These are phyloP conservation scores for Platygyra sinensis DNA, from an alignment of 64 coral and sea anemone genomes.

Conservation along the genomic window DNA sequence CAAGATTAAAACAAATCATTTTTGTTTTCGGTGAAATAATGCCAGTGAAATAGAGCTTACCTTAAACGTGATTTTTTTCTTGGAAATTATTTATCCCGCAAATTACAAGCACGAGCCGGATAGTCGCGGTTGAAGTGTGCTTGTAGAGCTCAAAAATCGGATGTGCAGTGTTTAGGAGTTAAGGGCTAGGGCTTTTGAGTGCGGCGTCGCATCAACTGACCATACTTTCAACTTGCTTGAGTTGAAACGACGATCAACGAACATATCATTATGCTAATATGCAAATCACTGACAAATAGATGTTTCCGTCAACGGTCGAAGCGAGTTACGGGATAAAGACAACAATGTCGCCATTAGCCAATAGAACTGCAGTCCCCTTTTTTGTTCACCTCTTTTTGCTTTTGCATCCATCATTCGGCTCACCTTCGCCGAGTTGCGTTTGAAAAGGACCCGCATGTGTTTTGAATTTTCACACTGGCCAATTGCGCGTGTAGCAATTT, in stretches of 20 bases:
- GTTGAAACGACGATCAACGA: background rate
- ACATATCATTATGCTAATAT: constrained; percentile 15
- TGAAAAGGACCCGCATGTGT: too few relatives aligned
- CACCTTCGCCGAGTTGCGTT: background rate
- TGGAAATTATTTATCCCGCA: background rate
- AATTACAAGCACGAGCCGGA: background rate
- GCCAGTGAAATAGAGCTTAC: constrained; percentile 27
- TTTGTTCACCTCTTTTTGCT: background rate
- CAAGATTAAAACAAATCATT: background rate
- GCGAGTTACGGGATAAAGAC: constrained; percentile 25
- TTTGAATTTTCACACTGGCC: background rate
- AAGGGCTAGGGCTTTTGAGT: background rate
- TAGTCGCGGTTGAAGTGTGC: background rate
- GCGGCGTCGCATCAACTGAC: background rate
- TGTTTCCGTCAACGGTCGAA: background rate
- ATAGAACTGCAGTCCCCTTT: background rate
- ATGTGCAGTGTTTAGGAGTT: background rate
- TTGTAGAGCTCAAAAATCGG: background rate
- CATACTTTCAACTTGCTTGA: background rate
- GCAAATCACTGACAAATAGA: constrained; percentile 13
- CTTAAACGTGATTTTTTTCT: constrained; percentile 1
- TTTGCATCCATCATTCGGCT: background rate
- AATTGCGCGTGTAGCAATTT: background rate
- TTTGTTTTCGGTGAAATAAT: background rate
- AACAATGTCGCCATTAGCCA: constrained; percentile 3